phyloP scores from a whole-genome alignment of 2,888 invertebrate species.

The Acrobasis suavella region DNA sequence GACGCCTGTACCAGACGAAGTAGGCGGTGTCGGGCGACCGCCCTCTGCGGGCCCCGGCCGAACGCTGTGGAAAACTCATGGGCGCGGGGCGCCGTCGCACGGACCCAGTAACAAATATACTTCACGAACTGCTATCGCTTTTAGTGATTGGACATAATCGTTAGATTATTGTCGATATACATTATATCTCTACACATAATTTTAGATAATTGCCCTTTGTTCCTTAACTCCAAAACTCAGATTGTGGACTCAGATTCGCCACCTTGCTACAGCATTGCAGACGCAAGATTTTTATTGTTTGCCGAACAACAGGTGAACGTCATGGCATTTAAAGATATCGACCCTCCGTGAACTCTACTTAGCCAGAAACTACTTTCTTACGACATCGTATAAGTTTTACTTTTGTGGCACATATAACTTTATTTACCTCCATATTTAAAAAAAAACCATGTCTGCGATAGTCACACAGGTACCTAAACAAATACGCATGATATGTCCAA shows the following conservation, averaged over 20 bases:
- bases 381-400: no score
- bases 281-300: no score
- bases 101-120: constrained; percentile 76
- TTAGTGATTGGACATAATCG: constrained; percentile 58
- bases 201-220: not conserved
- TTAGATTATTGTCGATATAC: constrained; percentile 48
- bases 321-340: no score
- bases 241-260: not conserved
- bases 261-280: no score
- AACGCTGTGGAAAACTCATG: constrained; percentile 71
- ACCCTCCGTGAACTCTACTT: no score
- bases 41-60: constrained; percentile 77
- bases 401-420: no score
- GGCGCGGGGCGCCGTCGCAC: constrained; percentile 75
- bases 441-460: no score
- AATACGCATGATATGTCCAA: no score
- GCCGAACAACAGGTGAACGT: no score
- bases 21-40: constrained; percentile 80
- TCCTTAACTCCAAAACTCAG: not conserved
- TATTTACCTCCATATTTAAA: no score
- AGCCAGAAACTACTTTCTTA: no score
- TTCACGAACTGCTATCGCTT: constrained; percentile 72
- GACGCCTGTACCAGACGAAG: constrained; percentile 81
- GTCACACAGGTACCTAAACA: no score
- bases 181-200: not conserved